Evolutionary conservation across 2,888 invertebrate species (phyloP), one percentile per base, ranked within the genome.

Genomic region (Lasioglossum marginatum): DNA sequence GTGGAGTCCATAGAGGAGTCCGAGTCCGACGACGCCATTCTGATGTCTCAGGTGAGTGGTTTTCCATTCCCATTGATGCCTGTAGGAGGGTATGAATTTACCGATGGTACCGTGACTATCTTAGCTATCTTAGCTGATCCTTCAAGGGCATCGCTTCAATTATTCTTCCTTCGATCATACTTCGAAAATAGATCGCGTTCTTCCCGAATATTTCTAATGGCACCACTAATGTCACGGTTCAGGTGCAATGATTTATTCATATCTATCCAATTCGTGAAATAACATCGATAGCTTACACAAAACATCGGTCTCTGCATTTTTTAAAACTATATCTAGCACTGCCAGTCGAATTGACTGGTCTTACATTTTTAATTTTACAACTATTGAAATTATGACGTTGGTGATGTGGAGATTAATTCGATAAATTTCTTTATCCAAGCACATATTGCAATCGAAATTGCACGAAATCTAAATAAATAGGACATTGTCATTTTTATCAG

Each of bases 11-110:
- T 96, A 77, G 97, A 97, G 83, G 97, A 97, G 93, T 97, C 96
- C 91, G 97, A 97, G 94, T 97, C 97, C 0, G 97, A 97, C 94
- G 97, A 97, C 94, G 97, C 97, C 37, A 97, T 97, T 94, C 95
- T 97, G 77, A 97, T 97, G 97, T 97, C 97, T 79, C 97, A 97
- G 96, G 97, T 97, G 95, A 94, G 90, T 19, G 31, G 48, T 31
- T 19, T 70, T 79, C 60, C 60, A 75, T 70, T 70, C 45, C 74
- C 68, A 40, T 71, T 57, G 12, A 16, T 63, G 63, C 52, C 52
- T 60, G 23, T 68, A 48, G n/a, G n/a, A 57, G 57, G 48, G 23
- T 60, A 43, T 72, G 82, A 82, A 74, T 83, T 52, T 78, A 43
- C 31, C 14, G 31, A 63, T 43, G 73, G 45, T 77, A 19, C 27